A percentile compares a stretch with the other conserved stretches of the same genome.
These are phyloP conservation scores for Epistrophe eligans DNA, from an alignment of 2,888 invertebrate species.

Conservation along the genomic window DNA sequence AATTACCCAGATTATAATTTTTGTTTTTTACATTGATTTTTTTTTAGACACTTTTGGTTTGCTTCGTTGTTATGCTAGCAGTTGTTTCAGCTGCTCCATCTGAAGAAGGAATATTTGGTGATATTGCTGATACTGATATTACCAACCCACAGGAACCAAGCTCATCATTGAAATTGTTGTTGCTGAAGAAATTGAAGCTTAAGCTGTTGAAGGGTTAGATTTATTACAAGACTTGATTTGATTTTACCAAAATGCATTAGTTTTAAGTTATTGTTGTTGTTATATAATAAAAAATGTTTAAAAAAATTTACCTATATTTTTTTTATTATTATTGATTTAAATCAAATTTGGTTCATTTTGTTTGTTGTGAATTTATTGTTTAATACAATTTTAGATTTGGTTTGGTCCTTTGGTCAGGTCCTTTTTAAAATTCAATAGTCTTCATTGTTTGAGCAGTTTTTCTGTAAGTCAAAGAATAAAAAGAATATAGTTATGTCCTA, in stretches of 20 bases:
- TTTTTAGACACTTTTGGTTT: constrained; percentile 21
- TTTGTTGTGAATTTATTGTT: too few relatives aligned
- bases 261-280: background rate
- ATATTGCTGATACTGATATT: constrained; percentile 2
- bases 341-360: too few relatives aligned
- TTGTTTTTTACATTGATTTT: background rate
- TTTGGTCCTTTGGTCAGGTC: too few relatives aligned
- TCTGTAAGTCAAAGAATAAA: too few relatives aligned
- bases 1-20: background rate
- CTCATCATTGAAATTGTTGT: background rate
- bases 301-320: background rate
- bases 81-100: constrained; percentile 27
- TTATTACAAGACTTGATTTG: background rate
- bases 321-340: background rate
- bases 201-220: constrained; percentile 21
- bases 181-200: constrained; percentile 29
- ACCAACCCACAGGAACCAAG: constrained; percentile 36
- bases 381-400: too few relatives aligned
- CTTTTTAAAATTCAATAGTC: too few relatives aligned
- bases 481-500: too few relatives aligned
- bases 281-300: background rate
- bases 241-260: constrained; percentile 15
- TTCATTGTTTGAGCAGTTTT: too few relatives aligned
- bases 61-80: background rate
- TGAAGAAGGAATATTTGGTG: constrained; percentile 26